phyloP scores from a whole-genome alignment of 2,888 invertebrate species.

The Teinopalpus imperialis region DNA sequence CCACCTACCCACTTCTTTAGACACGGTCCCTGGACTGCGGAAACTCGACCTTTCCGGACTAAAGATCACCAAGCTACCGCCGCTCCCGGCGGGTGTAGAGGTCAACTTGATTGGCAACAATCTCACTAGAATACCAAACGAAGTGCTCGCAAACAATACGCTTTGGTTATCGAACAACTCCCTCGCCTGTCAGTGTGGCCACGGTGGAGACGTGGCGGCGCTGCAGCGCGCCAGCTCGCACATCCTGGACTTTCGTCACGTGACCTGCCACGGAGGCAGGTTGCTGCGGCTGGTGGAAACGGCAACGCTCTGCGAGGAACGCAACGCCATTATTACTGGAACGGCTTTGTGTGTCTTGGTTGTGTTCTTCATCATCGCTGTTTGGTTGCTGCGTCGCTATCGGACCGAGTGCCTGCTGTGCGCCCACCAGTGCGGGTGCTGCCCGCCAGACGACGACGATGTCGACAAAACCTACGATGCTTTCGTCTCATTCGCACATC shows the following conservation, averaged over 20 bases:
- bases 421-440: constrained; percentile 30
- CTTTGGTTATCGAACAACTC: constrained; percentile 34
- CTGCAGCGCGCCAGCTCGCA: constrained; percentile 8
- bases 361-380: neutral
- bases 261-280: constrained; percentile 32
- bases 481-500: constrained; percentile 90
- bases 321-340: constrained; percentile 28
- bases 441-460: constrained; percentile 31
- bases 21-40: constrained; percentile 12
- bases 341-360: constrained; percentile 22
- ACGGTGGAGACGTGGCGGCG: constrained; percentile 22
- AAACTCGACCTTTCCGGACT: constrained; percentile 30
- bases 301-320: constrained; percentile 35
- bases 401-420: constrained; percentile 33
- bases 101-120: constrained; percentile 34
- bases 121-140: constrained; percentile 27
- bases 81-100: constrained; percentile 4
- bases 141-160: constrained; percentile 20
- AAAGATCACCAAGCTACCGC: constrained; percentile 26
- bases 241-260: constrained; percentile 29
- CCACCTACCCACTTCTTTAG: neutral
- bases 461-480: constrained; percentile 84
- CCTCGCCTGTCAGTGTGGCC: constrained; percentile 35
- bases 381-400: constrained; percentile 30
- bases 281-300: constrained; percentile 25